Conservation (phyloP, 2,113 vertebrate species). For the Coturnix japonica region DNA sequence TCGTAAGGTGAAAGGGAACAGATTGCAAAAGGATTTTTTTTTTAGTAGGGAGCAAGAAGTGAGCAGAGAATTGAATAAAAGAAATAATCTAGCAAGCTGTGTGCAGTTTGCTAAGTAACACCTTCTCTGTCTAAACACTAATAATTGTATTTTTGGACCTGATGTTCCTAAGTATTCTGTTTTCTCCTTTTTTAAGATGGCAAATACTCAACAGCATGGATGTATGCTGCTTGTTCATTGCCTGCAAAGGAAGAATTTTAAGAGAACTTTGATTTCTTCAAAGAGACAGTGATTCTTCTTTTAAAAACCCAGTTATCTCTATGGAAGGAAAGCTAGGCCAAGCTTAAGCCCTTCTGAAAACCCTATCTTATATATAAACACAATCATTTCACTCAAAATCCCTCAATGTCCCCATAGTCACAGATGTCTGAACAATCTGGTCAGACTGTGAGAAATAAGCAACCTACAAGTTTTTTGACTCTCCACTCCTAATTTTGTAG, state of each 20-base stretch:
- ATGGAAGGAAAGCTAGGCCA: not conserved
- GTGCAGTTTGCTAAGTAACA: not conserved
- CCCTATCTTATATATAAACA: not conserved
- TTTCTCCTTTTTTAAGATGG: not conserved
- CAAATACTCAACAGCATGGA: not conserved
- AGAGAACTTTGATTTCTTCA: not conserved
- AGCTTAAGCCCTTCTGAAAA: not conserved
- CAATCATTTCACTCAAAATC: not conserved
- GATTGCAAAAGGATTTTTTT: not conserved
- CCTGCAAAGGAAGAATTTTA: not conserved
- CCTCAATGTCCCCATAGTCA: not conserved
- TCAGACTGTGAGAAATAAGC: not conserved
- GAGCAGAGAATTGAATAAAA: not conserved
- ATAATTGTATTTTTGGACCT: not conserved
- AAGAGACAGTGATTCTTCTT: not conserved
- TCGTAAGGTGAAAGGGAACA: not conserved
- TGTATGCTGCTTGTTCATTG: not conserved
- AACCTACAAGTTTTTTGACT: not conserved
- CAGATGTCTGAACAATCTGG: not conserved
- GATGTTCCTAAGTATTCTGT: not conserved
- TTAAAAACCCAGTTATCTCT: not conserved
- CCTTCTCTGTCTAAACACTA: not conserved
- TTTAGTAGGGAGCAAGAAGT: not conserved
- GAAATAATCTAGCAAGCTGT: not conserved
- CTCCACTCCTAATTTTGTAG: not conserved